Percentiles rank a stretch among this genome's conserved stretches.
Conservation (phyloP, 53 echinoderm and acorn worm species). For the Astropecten irregularis region DNA sequence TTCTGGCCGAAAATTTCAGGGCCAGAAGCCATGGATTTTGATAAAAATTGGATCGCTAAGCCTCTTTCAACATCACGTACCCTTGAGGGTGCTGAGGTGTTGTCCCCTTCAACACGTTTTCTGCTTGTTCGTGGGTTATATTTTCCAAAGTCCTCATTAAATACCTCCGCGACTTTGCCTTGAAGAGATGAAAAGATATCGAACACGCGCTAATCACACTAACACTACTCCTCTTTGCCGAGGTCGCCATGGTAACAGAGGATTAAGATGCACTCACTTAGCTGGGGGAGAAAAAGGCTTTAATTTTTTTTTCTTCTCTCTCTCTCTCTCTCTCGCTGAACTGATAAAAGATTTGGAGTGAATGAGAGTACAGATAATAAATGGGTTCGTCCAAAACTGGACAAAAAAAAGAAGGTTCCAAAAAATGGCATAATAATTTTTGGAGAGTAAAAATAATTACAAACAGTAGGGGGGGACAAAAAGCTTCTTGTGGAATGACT, state of each 20-base stretch:
- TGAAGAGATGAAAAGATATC: conserved; percentile 42
- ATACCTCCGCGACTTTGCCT: conserved; percentile 36
- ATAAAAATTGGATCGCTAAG: conserved; percentile 49
- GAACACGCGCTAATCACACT: conserved; percentile 49
- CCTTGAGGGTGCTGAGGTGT: conserved; percentile 8
- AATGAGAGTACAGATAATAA: neutral
- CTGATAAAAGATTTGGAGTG: conserved; percentile 7
- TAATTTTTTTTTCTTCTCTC: neutral
- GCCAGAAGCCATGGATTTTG: conserved; percentile 47
- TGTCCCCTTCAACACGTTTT: conserved; percentile 13
- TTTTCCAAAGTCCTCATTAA: conserved; percentile 45
- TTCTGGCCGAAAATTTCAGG: neutral
- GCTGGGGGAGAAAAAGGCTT: conserved; percentile 25
- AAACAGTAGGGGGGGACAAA: too few relatives aligned
- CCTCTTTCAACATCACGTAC: conserved; percentile 41
- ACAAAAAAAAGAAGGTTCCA: too few relatives aligned
- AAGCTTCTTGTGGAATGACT: too few relatives aligned
- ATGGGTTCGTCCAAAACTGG: too few relatives aligned
- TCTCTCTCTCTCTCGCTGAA: too few relatives aligned
- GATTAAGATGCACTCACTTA: conserved; percentile 44
- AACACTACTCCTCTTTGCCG: conserved; percentile 38
- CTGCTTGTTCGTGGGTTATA: conserved; percentile 34
- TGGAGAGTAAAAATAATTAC: too few relatives aligned
- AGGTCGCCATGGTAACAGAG: conserved; percentile 34
- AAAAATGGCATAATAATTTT: too few relatives aligned